These are phyloP conservation scores for Brachionus plicatilis DNA, from an alignment of 1,140 invertebrate genomes.

Conservation along the genomic window DNA sequence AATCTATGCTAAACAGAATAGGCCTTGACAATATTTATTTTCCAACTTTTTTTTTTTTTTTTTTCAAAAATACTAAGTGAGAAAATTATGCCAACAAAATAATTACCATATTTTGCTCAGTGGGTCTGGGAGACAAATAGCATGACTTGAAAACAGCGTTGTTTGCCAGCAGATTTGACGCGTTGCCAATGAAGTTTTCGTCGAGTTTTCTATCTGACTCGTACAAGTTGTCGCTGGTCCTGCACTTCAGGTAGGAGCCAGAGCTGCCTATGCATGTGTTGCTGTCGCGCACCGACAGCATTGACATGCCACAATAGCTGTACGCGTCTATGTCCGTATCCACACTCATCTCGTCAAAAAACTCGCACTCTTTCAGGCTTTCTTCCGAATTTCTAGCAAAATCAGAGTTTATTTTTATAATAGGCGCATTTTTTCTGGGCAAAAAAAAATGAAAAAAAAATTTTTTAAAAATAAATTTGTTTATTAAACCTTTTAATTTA, in stretches of 20 bases:
- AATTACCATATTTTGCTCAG: constrained; percentile 8
- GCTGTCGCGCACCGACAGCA: not conserved
- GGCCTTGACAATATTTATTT: not conserved
- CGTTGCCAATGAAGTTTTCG: not conserved
- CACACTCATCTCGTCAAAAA: not conserved
- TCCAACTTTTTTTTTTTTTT: not conserved
- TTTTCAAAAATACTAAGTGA: too few relatives aligned
- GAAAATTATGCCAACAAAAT: not conserved
- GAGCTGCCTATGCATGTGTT: not conserved
- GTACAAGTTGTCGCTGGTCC: constrained; percentile 7
- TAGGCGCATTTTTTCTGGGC: not conserved
- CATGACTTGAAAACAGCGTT: not conserved
- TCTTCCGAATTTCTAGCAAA: not conserved
- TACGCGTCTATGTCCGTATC: not conserved
- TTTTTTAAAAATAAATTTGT: not conserved
- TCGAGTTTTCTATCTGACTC: not conserved
- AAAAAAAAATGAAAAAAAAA: not conserved
- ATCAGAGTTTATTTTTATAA: constrained; percentile 1
- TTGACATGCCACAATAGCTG: not conserved
- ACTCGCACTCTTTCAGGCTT: not conserved
- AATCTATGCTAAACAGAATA: not conserved
- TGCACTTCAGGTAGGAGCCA: not conserved
- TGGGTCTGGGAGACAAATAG: not conserved
- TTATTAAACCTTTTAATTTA: not conserved
- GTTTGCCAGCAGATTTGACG: not conserved